Percentiles rank a stretch among this genome's conserved stretches.
phyloP scores from a whole-genome alignment of 2,888 invertebrate genomes.

The Nemotelus pantherinus region DNA sequence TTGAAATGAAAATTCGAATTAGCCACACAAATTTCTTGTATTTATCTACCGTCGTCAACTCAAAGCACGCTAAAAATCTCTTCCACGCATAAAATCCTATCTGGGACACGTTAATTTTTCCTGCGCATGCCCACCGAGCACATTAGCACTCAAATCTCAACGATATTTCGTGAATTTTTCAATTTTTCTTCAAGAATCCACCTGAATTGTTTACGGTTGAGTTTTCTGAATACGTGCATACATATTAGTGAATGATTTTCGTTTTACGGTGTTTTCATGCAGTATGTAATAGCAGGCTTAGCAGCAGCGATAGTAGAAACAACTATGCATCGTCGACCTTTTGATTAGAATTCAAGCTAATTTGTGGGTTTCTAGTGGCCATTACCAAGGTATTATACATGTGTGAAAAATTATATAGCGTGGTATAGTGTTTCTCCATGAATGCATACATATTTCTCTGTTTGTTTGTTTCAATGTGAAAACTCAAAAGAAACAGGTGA shows the following conservation, averaged over 20 bases:
- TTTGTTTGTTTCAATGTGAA: neutral
- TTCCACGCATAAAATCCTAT: slow-evolving; percentile 11
- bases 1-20: no score
- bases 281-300: slow-evolving; percentile 15
- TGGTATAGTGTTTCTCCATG: neutral
- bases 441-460: neutral
- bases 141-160: neutral
- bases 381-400: slow-evolving; percentile 6
- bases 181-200: no score
- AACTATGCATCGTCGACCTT: slow-evolving; percentile 12
- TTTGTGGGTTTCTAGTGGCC: slow-evolving; percentile 10
- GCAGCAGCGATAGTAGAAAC: neutral
- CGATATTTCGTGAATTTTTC: no score
- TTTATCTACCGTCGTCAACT: no score
- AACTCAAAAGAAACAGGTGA: neutral
- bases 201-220: slow-evolving; percentile 12
- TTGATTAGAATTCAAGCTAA: slow-evolving; percentile 20
- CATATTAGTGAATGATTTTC: slow-evolving; percentile 31
- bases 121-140: neutral
- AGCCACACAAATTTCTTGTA: no score
- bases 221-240: neutral
- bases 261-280: slow-evolving; percentile 26
- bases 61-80: neutral
- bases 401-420: slow-evolving; percentile 31
- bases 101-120: slow-evolving; percentile 36